Conservation (phyloP, 2,888 invertebrate species). For the Trichogramma evanescens region DNA sequence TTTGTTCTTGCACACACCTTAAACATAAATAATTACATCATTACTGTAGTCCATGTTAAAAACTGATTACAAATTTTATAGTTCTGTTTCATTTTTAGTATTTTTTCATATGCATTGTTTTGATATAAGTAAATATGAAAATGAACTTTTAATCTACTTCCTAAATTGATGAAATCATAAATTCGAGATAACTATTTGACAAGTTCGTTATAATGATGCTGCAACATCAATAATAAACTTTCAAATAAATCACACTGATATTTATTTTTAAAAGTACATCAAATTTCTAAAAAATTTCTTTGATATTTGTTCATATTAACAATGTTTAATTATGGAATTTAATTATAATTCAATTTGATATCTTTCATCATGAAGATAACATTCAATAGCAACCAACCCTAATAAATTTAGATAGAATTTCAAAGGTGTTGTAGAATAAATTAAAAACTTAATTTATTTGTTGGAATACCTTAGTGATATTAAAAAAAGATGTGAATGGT, state of each 20-base stretch:
- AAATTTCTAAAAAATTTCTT: background rate
- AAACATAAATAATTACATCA: conserved; percentile 6
- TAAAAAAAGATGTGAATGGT: conserved; percentile 21
- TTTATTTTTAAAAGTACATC: background rate
- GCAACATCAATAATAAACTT: too few relatives aligned
- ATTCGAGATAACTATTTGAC: background rate
- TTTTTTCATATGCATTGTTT: conserved; percentile 1
- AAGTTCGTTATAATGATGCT: background rate
- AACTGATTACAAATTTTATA: conserved; percentile 4
- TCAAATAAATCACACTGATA: background rate
- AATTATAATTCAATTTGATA: background rate
- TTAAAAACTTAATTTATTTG: conserved; percentile 47
- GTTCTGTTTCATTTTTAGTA: background rate
- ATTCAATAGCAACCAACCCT: too few relatives aligned
- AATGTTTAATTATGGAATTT: background rate
- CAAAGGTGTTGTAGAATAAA: conserved; percentile 47
- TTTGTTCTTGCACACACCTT: conserved; percentile 17
- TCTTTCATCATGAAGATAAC: background rate
- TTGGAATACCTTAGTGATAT: conserved; percentile 33
- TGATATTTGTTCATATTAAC: background rate
- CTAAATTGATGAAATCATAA: background rate
- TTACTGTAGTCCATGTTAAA: conserved; percentile 19
- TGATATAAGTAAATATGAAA: background rate
- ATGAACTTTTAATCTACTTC: background rate
- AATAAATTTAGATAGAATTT: conserved; percentile 39